Base-by-base conservation (phyloP, 2,888 invertebrate species). In the Bugula neritina region DNA sequence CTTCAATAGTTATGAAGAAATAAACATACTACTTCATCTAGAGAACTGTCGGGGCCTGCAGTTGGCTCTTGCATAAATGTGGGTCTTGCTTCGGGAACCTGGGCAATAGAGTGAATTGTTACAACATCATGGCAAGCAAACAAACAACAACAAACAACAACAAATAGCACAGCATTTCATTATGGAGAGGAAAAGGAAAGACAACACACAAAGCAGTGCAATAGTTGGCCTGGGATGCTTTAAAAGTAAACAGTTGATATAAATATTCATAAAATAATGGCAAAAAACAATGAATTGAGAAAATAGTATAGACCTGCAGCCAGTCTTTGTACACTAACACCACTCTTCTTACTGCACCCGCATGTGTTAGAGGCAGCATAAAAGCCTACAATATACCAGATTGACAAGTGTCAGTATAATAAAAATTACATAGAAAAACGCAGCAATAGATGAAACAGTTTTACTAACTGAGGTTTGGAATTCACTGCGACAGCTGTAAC, bases 311-410 rank as follows among this genome's bases (percentile, higher is more conserved):
- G n/a, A 81, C 82, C 78, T 81, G 81, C 86, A 97, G 94, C 91
- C 97, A 92, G 84, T 97, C 95, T 83, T 93, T 92, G 83, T 97
- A 97, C 1, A 95, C 91, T 58, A 91, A 90, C 77, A 97, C 93
- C 57, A 94, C 93, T 79, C 92, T 90, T 69, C 93, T 87, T 74
- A 93, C 91, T 2, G 95, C 93, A 74, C 90, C 90, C 21, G 93
- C 91, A 83, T 94, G 93, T 1, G 89, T 88, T 84, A 95, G 94
- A 76, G 93, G 92, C 78, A 96, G 86, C 69, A 95, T 87, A 86
- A 96, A 93, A 43, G 94, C 94, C 83, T 84, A 78, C 31, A 79
- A 63, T 27, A 63, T 27, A 63, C 21, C 52, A 52, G 13, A 52
- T 21, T 17, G 52, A 17, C 10, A 17, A 21, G 52, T 52, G 52